Base-by-base conservation (phyloP, 2,888 invertebrate genomes). In the Cacoxenus indagator region DNA sequence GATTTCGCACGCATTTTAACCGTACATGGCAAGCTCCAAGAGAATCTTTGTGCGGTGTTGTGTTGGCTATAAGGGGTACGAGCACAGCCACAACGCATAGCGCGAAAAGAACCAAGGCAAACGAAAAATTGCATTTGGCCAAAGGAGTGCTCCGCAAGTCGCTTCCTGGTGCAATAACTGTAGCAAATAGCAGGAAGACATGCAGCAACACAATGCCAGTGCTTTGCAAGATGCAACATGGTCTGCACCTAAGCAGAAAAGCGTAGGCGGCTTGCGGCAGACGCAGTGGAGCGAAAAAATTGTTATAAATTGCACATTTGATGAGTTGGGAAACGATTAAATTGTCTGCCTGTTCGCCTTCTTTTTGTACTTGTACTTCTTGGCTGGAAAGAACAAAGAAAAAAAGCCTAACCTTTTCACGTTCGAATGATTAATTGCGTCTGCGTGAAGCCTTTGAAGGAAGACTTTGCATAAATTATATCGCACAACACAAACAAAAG, bases 81-180 rank as follows among this genome's bases (percentile, higher is more conserved):
- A 67, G 14, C 51, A 31, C 48, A 67, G 37, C 67, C 62, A 68
- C 64, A 64, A 27, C 64, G 43, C 22, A 43, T 2, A 5, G 19
- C 2, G 45, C 67, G 43, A 55, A 31, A 24, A 43, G 5, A 62
- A 9, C 8, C 37, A 62, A 26, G 19, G 62, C 62, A 17, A 19
- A 29, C 59, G 22, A 59, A 29, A 59, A 8, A 11, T n/a, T 11
- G 31, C 37, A 37, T 24, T 27, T 59, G 14, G 37, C 37, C 37
- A 37, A 37, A 37, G 37, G 37, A 37, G 5, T 14, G 54, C 19
- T 65, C 19, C 17, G 24, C 43, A 45, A 26, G 51, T 46, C 61
- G 66, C 82, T 81, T 84, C 81, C 81, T 83, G 82, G 81, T 84
- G 83, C 81, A 83, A 81, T 84, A 81, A 81, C 81, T 84, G 84